A percentile compares a stretch with the other conserved stretches of the same genome.
phyloP scores from a whole-genome alignment of 1,140 invertebrate genomes.

The Drosophila auraria region DNA sequence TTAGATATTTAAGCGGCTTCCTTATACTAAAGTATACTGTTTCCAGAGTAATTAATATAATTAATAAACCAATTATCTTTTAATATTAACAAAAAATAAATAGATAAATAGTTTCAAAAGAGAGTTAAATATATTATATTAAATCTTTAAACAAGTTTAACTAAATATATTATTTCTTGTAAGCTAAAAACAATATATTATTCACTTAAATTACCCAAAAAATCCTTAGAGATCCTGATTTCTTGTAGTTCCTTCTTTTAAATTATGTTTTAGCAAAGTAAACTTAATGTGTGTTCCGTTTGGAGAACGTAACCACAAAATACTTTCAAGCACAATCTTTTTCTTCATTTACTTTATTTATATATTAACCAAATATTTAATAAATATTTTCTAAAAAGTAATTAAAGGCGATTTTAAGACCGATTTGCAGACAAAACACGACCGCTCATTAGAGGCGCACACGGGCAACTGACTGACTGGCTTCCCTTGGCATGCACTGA shows the following conservation, averaged over 20 bases:
- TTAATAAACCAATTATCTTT: no score
- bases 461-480: slow-evolving; percentile 60
- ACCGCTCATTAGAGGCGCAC: slow-evolving; percentile 61
- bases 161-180: background rate
- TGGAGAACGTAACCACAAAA: background rate
- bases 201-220: background rate
- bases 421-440: slow-evolving; percentile 22
- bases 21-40: no score
- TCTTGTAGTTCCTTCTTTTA: background rate
- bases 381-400: background rate
- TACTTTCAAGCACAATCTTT: no score
- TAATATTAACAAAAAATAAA: no score
- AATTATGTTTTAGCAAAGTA: background rate
- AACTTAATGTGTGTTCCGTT: background rate
- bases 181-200: background rate
- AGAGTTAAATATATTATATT: background rate
- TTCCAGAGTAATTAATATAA: no score
- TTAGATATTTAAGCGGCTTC: background rate
- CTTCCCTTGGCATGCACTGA: slow-evolving; percentile 42
- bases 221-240: background rate
- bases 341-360: background rate
- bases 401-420: background rate
- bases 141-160: background rate
- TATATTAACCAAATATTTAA: background rate
- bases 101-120: no score